A percentile compares a stretch with the other conserved stretches of the same genome.
These are phyloP conservation scores for Radopholus similis DNA, from an alignment of 1,140 invertebrate species.

Conservation along the genomic window DNA sequence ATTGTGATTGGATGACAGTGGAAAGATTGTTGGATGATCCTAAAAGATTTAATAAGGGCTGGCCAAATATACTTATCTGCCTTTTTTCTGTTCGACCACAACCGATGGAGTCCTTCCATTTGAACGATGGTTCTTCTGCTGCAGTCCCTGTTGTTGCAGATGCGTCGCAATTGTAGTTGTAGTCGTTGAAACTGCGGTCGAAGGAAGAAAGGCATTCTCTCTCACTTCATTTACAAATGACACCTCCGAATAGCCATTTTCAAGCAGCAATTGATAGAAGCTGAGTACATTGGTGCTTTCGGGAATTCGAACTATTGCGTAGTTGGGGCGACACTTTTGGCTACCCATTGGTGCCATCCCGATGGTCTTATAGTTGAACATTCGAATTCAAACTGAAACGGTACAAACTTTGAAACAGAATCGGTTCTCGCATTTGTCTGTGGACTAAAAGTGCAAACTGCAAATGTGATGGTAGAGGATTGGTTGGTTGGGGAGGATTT, in stretches of 20 bases:
- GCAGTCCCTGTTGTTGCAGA: not conserved
- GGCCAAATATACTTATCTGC: not conserved
- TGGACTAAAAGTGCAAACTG: no score
- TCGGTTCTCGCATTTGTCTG: no score
- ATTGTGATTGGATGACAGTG: not conserved
- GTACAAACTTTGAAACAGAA: no score
- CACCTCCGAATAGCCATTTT: conserved; percentile 35
- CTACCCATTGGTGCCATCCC: no score
- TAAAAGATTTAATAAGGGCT: not conserved
- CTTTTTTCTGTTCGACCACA: not conserved
- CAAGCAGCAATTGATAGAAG: conserved; percentile 37
- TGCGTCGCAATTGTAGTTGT: conserved; percentile 15
- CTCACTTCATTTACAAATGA: conserved; percentile 41
- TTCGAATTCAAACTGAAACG: no score
- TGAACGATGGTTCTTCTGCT: not conserved
- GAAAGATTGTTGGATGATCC: not conserved
- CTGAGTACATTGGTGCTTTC: conserved; percentile 28
- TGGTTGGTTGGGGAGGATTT: no score
- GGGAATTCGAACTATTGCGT: conserved; percentile 32
- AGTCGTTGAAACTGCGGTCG: not conserved
- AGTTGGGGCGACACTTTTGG: conserved; percentile 27
- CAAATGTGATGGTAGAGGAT: no score
- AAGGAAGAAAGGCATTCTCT: conserved; percentile 34
- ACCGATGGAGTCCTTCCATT: not conserved
- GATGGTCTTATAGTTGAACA: no score